Percentiles rank a stretch among this genome's conserved stretches.
Conservation (phyloP, 2,888 invertebrate genomes). For the Prosapia bicincta region DNA sequence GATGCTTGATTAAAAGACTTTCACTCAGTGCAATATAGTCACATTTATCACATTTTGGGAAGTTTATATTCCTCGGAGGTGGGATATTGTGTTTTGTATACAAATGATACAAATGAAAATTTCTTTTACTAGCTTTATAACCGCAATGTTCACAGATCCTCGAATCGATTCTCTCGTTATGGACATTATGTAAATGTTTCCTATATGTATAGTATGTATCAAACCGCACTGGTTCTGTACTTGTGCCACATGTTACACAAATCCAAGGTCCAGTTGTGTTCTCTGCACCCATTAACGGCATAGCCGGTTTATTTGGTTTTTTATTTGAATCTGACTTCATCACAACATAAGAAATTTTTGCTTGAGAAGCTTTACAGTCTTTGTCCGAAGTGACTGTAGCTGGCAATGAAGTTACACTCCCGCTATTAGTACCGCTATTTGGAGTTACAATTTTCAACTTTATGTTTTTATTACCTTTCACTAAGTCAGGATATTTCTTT, state of each 20-base stretch:
- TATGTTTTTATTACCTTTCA: conserved; percentile 83
- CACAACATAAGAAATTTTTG: conserved; percentile 49
- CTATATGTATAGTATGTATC: conserved; percentile 74
- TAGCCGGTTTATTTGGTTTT: not conserved
- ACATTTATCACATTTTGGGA: conserved; percentile 77
- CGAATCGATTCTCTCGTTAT: conserved; percentile 71
- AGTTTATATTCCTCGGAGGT: conserved; percentile 65
- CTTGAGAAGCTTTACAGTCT: conserved; percentile 15
- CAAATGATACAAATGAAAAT: conserved; percentile 72
- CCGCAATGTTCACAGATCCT: conserved; percentile 84
- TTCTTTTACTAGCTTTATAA: conserved; percentile 67
- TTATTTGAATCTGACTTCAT: conserved; percentile 46
- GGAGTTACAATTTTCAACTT: conserved; percentile 70
- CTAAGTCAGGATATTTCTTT: conserved; percentile 83
- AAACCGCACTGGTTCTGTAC: conserved; percentile 64
- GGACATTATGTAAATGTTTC: conserved; percentile 74
- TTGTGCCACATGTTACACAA: conserved; percentile 68
- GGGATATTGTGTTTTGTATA: conserved; percentile 73
- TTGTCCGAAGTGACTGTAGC: conserved; percentile 27
- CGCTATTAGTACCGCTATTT: conserved; percentile 7
- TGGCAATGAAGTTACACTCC: conserved; percentile 1
- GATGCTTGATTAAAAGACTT: conserved; percentile 66
- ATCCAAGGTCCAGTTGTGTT: conserved; percentile 60
- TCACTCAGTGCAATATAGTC: conserved; percentile 72
- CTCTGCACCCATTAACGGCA: conserved; percentile 14